Base-by-base conservation (phyloP, 2,797 vertebrate species). In the Rhinella marina region DNA sequence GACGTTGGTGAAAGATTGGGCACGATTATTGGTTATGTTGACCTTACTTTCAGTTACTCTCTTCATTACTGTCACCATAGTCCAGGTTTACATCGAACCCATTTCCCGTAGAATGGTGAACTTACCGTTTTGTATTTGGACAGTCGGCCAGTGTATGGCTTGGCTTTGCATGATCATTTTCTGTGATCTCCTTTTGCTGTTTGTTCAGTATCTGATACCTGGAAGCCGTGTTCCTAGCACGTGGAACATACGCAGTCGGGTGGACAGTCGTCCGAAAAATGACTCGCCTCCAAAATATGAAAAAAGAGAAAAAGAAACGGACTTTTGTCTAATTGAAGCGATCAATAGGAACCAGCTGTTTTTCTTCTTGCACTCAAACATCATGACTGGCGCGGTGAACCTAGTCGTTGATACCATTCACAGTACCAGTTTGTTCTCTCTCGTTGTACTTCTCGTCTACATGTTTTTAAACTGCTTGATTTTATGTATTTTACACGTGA, bases 101-200 rank as follows among this genome's bases (percentile, higher is more conserved):
- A 97, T 96, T 81, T 99, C 98, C 78, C 97, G 98, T 50, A 95
- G 98, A 87, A 90, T 98, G 92, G 97, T 96, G 17, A 99, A 99
- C 85, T 92, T 99, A 11, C 91, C 98, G 3, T 99, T 97, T 93
- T 97, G 95, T 91, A 17, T 97, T 2, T 99, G 98, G 98, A 95
- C 93, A 73, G 87, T 97, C 3, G 96, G 96, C 50, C 96, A 97
- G 90, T 95, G 95, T 48, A 91, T 98, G 88, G 92, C 94, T 50
- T 95, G 98, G 54, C 92, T 99, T 16, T 91, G 90, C 86, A 95
- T 90, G 14, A 92, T 98, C 0, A 91, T 96, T 81, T 13, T 92
- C 0, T 91, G 92, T 1, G 97, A 99, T 90, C 90, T 98, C 82
- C 0, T 91, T 78, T 61, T 99, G 84, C 91, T 96, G 62, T 97